Percentiles rank a stretch among this genome's conserved stretches.
Evolutionary conservation across 2,113 vertebrate species (phyloP).

Genomic region (Pituophis catenifer): DNA sequence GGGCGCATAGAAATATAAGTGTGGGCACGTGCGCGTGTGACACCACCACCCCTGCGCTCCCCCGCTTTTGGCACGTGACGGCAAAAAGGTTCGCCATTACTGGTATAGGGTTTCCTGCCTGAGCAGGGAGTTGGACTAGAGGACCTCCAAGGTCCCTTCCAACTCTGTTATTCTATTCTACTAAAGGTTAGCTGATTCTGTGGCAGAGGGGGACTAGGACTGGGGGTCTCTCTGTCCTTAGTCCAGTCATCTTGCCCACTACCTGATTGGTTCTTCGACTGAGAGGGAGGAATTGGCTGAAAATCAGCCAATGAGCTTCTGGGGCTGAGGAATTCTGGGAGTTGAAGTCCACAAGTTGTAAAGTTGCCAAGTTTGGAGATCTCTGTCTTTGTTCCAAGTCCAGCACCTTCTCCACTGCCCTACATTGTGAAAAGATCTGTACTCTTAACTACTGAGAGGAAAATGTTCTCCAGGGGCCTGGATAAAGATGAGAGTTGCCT

Average conservation of each 20-base stretch:
- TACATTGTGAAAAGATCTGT: not conserved
- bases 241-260: not conserved
- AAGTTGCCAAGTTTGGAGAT: no score
- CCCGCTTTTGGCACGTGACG: no score
- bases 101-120: no score
- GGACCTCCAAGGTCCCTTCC: no score
- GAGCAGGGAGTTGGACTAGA: no score
- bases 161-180: no score
- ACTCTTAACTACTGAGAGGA: not conserved
- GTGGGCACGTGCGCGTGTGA: no score
- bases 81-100: no score
- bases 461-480: not conserved
- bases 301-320: not conserved
- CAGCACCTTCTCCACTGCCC: not conserved
- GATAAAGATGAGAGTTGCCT: not conserved
- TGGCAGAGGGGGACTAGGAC: not conserved
- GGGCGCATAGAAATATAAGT: no score
- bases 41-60: no score
- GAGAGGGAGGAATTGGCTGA: not conserved
- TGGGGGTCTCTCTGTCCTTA: not conserved
- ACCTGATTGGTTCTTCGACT: not conserved
- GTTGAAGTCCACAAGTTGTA: no score
- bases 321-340: not conserved
- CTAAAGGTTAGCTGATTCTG: not conserved
- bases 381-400: not conserved